Base-by-base conservation (phyloP, 2,888 invertebrate species). In the Apotomis capreana region DNA sequence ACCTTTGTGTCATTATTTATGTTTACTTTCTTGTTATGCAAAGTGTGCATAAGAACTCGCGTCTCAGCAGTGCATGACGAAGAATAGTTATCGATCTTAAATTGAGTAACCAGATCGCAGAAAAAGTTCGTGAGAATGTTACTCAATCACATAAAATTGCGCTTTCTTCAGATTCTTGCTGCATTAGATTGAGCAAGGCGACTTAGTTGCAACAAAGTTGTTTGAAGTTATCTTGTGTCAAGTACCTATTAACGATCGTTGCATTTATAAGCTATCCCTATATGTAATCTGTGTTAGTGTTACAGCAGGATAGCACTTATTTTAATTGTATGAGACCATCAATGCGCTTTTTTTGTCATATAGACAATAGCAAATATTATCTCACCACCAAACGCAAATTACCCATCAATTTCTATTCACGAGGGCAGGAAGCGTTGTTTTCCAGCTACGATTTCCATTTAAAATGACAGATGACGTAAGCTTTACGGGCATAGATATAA, bases 391-490 rank as follows among this genome's bases (percentile, higher is more conserved):
- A 68, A 71, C 72, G 63, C 68, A 72, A 68, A 72, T 68, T 72
- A 63, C 72, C 72, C 72, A 63, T 68, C 72, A 68, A 83, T 82
- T 83, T 80, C 83, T 84, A 86, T 84, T 85, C 84, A 87, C 82
- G 84, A 84, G 81, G 81, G 81, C 89, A 87, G 91, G 90, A 89
- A 89, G 84, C 83, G 80, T 80, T 82, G 89, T 89, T 90, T 88
- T 87, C 87, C 84, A 91, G 89, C 88, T 77, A 79, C 79, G 80
- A 81, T 72, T 72, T 68, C 83, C 81, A 81, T 80, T 80, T 80
- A 77, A 75, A 78, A 76, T 70, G 74, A 70, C 76, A 74, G 75
- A 73, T 76, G 69, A 76, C 71, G 63, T 62, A 55, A 70, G 64
- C 69, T 75, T 75, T 79, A 81, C 75, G 69, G 57, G 73, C 37